These are phyloP conservation scores for Cephus rjabovi DNA, from an alignment of 2,888 invertebrate species.

Conservation along the genomic window DNA sequence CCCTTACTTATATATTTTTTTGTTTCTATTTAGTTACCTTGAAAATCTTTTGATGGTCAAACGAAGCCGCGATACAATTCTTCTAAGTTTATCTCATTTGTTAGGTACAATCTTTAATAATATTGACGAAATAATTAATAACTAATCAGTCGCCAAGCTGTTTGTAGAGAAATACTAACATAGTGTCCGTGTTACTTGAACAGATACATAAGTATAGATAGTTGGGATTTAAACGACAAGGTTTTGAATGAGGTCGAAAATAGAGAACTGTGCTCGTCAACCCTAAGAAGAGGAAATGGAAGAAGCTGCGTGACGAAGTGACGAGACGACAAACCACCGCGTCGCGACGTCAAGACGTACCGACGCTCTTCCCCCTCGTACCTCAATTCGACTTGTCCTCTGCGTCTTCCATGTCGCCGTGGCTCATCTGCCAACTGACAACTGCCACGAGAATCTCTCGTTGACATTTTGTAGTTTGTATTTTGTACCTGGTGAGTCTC, in stretches of 20 bases:
- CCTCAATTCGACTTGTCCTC: conserved; percentile 7
- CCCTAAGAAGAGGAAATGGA: conserved; percentile 31
- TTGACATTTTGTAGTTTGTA: conserved; percentile 18
- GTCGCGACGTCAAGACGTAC: conserved; percentile 25
- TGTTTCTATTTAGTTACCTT: background rate
- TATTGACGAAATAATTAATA: background rate
- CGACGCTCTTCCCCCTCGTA: conserved; percentile 11
- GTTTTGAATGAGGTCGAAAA: conserved; percentile 14
- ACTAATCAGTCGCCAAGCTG: background rate
- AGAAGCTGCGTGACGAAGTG: conserved; percentile 44
- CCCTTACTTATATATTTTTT: background rate
- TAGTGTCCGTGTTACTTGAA: background rate
- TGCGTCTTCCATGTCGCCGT: conserved; percentile 15
- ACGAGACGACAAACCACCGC: conserved; percentile 43
- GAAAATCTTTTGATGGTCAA: background rate
- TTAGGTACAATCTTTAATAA: background rate
- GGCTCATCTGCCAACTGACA: conserved; percentile 32
- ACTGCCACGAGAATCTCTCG: conserved; percentile 29
- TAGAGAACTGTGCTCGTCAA: conserved; percentile 14
- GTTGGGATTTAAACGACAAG: background rate
- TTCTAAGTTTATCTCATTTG: background rate
- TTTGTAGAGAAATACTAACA: background rate
- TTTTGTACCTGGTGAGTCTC: background rate
- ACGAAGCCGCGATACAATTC: background rate
- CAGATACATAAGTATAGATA: background rate